phyloP scores from a whole-genome alignment of 35 echinoderm and acorn worm species.

The Lytechinus pictus region DNA sequence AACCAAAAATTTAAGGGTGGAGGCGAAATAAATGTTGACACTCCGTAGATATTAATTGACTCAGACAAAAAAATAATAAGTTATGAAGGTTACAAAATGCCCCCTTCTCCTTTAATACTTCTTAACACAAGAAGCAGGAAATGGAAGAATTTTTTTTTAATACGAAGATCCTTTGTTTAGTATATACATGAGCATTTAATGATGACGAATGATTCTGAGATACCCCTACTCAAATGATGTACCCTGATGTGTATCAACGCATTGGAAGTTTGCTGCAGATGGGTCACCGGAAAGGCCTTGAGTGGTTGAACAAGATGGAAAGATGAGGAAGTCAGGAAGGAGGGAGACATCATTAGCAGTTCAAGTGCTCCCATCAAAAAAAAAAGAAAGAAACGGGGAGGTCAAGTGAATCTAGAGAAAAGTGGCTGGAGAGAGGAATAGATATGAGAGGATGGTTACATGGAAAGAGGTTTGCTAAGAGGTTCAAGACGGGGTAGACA shows the following conservation, averaged over 20 bases:
- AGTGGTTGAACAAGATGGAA: slow-evolving; percentile 1
- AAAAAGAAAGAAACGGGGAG: not conserved
- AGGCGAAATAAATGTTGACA: not conserved
- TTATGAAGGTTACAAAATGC: no score
- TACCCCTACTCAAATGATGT: not conserved
- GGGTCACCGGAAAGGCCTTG: not conserved
- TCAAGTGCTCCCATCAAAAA: not conserved
- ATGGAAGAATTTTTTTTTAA: no score
- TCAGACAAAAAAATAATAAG: not conserved
- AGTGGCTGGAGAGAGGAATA: not conserved
- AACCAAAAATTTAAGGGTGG: not conserved
- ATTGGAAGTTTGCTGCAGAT: not conserved
- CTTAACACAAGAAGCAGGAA: no score
- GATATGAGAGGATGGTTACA: slow-evolving; percentile 1
- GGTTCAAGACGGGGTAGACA: not conserved
- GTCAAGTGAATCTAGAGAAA: slow-evolving; percentile 10
- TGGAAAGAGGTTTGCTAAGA: not conserved
- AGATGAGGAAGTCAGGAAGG: slow-evolving; percentile 1
- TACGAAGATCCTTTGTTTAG: no score
- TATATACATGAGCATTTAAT: no score
- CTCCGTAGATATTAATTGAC: no score
- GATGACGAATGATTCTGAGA: not conserved
- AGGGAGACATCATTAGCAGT: not conserved
- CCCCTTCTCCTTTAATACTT: no score
- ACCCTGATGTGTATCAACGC: not conserved